These are phyloP conservation scores for Ennomos erosarius DNA, from an alignment of 2,888 invertebrate species.

Conservation along the genomic window DNA sequence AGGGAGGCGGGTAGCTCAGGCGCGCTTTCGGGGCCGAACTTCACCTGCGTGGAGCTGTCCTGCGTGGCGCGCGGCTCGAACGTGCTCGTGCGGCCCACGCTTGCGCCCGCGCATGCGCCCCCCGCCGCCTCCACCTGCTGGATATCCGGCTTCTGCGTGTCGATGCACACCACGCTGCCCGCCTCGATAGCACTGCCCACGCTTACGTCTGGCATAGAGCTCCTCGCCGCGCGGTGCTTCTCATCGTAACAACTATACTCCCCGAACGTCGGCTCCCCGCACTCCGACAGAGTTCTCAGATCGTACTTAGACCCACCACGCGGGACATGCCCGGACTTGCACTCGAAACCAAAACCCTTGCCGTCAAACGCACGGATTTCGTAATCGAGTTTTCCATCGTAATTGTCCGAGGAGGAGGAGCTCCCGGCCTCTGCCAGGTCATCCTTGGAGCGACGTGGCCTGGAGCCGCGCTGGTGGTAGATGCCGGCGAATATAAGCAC, in stretches of 20 bases:
- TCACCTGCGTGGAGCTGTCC: constrained; percentile 82
- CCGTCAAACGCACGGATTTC: constrained; percentile 83
- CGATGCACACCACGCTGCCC: constrained; percentile 81
- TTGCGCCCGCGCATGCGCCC: constrained; percentile 63
- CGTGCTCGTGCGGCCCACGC: constrained; percentile 76
- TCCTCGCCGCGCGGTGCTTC: constrained; percentile 85
- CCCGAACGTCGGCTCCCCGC: constrained; percentile 84
- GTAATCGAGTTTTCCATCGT: constrained; percentile 84
- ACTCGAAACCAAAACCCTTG: constrained; percentile 84
- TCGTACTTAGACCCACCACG: constrained; percentile 79
- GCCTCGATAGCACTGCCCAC: constrained; percentile 87
- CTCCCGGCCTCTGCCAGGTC: constrained; percentile 90
- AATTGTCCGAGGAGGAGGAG: constrained; percentile 87
- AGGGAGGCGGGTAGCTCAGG: constrained; percentile 59
- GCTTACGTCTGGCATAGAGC: constrained; percentile 86
- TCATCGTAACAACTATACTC: constrained; percentile 89
- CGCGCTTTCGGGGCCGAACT: constrained; percentile 69
- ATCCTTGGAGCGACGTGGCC: constrained; percentile 90
- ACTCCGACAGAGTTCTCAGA: constrained; percentile 81
- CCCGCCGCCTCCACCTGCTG: constrained; percentile 76
- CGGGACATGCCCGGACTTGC: constrained; percentile 84
- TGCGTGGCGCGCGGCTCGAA: constrained; percentile 80
- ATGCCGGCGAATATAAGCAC: constrained; percentile 95
- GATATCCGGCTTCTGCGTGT: constrained; percentile 81
- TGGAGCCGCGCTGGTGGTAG: constrained; percentile 92